Evolutionary conservation across 2,797 vertebrate species (phyloP), one percentile per base, ranked within the genome.

Genomic region (Esox lucius): DNA sequence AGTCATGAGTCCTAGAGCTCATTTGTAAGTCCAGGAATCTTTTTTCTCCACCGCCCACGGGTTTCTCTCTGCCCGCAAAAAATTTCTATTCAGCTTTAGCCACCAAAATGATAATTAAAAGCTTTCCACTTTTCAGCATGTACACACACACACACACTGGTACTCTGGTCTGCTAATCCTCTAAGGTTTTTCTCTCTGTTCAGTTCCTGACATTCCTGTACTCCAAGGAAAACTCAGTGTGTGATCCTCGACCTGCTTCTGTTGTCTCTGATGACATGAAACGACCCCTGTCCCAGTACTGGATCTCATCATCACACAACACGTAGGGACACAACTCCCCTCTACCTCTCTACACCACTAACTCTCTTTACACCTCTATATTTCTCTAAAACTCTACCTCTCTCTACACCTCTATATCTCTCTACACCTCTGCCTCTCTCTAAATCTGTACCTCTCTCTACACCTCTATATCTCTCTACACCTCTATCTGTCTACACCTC

Each of bases 221-320:
- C 93, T 98, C 98, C 59, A 98, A 96, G 89, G 97, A 99, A 91
- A 99, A 99, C 85, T 96, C 93, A 1, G 83, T 97, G 73, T 98
- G 94, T 91, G 95, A 98, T 84, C 91, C 93, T 56, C 0, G 94
- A 89, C 53, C 91, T 90, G 84, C 95, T 86, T 78, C 88, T 75
- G 12, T 95, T 88, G 82, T 94, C 78, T 88, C 90, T 0, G 97
- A 97, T 26, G 95, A 96, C 87, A 98, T 99, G 97, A 98, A 96
- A 87, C 95, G 95, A 62, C 96, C 97, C 0, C 91, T 99, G 48
- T 98, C 98, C 71, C 96, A 99, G 88, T 99, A 98, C 85, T 99
- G 97, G 97, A 99, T 99, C 90, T 98, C 97, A 68, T 99, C 98
- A 4, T 99, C 98, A 0, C 98, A 99, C 90, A 99, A 99, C 88